Base-by-base conservation (phyloP, 2,888 invertebrate genomes). In the Cryptocheilus praepositus region DNA sequence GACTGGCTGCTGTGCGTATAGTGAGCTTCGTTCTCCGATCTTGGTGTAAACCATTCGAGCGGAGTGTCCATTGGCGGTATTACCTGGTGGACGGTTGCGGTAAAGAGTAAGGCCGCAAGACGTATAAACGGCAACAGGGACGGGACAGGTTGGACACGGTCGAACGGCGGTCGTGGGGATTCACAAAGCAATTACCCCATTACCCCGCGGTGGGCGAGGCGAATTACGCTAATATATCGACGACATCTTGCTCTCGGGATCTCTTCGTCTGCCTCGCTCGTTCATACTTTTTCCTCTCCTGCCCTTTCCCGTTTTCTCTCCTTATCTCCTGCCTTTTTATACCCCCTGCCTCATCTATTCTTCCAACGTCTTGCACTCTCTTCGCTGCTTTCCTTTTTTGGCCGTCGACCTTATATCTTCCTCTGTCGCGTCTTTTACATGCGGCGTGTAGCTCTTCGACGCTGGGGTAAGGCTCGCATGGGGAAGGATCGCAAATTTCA, bases 111-210 rank as follows among this genome's bases (percentile, higher is more conserved):
- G 53, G 63, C 57, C 53, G 63, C 62, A 70, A 62, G 52, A 77
- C 54, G 56, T 67, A 61, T 68, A 73, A 76, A 56, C 62, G 67
- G 64, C 19, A 49, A 68, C 66, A 49, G 55, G 64, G 61, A 64
- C 61, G 56, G 49, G 54, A 71, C 65, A 70, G 56, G 36, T 62
- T 63, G 54, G 57, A 64, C 75, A 67, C 53, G 49, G 52, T 53
- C 28, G 56, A 54, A 36, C 43, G 64, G 62, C 73, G 67, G 57
- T 65, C 71, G 67, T 67, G 58, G 67, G 67, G 65, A 79, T 76
- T 81, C 73, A 65, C 78, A 72, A 77, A 79, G 80, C 81, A 84
- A 84, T 84, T 83, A 83, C 77, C 77, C 77, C 71, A 81, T 81
- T 83, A 82, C 71, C 76, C 68, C 67, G 72, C 58, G 67, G 67